Conservation (phyloP, 2,888 invertebrate genomes). For the Lottia gigantea region DNA sequence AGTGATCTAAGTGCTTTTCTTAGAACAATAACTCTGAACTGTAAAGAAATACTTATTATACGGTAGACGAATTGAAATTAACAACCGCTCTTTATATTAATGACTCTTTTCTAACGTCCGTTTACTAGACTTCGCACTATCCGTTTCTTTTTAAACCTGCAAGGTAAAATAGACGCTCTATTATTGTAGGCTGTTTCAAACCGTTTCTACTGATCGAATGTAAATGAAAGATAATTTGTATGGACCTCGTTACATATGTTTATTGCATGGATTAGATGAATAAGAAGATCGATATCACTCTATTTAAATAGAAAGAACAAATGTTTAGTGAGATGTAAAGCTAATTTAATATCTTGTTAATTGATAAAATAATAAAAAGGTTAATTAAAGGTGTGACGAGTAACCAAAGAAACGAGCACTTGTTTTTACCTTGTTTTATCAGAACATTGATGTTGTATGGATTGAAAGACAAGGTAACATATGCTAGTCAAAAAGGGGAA, state of each 20-base stretch:
- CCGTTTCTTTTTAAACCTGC: background rate
- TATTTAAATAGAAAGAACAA: constrained; percentile 2
- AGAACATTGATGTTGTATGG: too few species aligned
- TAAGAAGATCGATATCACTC: background rate
- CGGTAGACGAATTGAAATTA: constrained; percentile 2
- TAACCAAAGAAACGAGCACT: constrained; percentile 1
- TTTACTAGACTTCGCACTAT: constrained; percentile 9
- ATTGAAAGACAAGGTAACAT: too few species aligned
- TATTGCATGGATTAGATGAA: constrained; percentile 20
- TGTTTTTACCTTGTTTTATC: too few species aligned
- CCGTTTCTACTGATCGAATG: constrained; percentile 13
- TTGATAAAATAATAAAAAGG: constrained; percentile 4
- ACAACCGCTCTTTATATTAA: constrained; percentile 10
- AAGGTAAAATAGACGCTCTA: background rate
- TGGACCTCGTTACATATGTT: constrained; percentile 33
- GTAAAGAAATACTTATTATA: constrained; percentile 11
- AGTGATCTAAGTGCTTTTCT: constrained; percentile 11
- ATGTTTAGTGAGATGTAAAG: constrained; percentile 8
- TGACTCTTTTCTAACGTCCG: constrained; percentile 7
- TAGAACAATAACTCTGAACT: constrained; percentile 9
- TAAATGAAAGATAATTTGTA: constrained; percentile 33
- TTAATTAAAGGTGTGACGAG: constrained; percentile 4
- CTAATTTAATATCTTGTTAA: constrained; percentile 10
- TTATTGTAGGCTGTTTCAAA: background rate
- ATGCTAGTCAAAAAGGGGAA: too few species aligned